Conservation (phyloP, 1,140 invertebrate genomes). For the Kradibia gibbosae region DNA sequence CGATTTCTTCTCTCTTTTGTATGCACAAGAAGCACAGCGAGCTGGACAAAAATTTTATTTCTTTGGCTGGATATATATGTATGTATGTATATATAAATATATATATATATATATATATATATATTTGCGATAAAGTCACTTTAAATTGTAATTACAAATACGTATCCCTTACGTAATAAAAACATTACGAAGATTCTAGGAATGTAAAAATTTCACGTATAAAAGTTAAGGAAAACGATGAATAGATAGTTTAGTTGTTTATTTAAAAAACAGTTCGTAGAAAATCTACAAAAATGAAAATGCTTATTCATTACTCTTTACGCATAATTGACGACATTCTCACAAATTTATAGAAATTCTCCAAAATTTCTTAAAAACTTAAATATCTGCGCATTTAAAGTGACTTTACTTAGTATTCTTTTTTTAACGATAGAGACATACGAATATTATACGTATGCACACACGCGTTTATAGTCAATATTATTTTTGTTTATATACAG, state of each 20-base stretch:
- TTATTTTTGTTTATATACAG: slow-evolving; percentile 45
- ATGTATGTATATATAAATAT: slow-evolving; percentile 5
- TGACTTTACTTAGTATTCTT: slow-evolving; percentile 28
- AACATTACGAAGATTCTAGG: slow-evolving; percentile 16
- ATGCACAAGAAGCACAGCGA: slow-evolving; percentile 43
- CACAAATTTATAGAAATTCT: slow-evolving; percentile 8
- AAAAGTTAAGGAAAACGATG: slow-evolving; percentile 29
- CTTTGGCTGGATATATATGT: slow-evolving; percentile 45
- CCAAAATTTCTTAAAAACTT: slow-evolving; percentile 5
- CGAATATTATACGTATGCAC: slow-evolving; percentile 44
- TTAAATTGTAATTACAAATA: slow-evolving; percentile 34
- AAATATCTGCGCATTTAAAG: slow-evolving; percentile 31
- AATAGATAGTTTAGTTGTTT: background rate
- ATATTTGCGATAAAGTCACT: slow-evolving; percentile 39
- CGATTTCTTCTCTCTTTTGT: slow-evolving; percentile 24
- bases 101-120: slow-evolving; percentile 14
- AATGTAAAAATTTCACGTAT: slow-evolving; percentile 34
- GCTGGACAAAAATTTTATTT: slow-evolving; percentile 43
- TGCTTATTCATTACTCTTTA: slow-evolving; percentile 22
- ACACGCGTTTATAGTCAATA: slow-evolving; percentile 43
- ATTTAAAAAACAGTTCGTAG: slow-evolving; percentile 18
- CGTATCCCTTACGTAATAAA: slow-evolving; percentile 17
- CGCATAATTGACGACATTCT: slow-evolving; percentile 39
- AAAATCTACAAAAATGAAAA: slow-evolving; percentile 45
- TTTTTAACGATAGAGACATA: slow-evolving; percentile 38